Evolutionary conservation across 2,888 invertebrate species (phyloP).

Genomic region (Drosophila suboccidentalis): DNA sequence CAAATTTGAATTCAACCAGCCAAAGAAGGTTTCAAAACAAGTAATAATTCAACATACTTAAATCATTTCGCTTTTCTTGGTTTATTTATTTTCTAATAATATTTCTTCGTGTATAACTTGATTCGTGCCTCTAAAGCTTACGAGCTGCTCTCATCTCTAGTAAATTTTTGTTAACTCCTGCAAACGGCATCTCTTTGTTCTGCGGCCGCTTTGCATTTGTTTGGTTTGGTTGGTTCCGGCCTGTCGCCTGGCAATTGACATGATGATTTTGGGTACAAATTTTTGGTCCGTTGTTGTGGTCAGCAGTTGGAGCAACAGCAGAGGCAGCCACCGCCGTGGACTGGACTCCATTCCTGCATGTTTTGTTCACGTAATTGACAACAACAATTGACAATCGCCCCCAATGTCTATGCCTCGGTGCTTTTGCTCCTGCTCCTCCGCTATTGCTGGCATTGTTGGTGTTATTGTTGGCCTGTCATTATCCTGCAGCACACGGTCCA

Average conservation of each 20-base stretch:
- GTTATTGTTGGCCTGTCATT: constrained; percentile 65
- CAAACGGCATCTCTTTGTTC: constrained; percentile 43
- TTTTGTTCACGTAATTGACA: constrained; percentile 78
- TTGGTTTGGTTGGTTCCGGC: constrained; percentile 53
- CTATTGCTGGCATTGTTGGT: constrained; percentile 28
- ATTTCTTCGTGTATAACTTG: background rate
- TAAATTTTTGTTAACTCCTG: constrained; percentile 14
- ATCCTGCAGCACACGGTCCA: constrained; percentile 61
- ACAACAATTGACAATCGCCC: constrained; percentile 76
- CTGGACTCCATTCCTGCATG: constrained; percentile 55
- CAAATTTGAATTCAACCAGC: no score
- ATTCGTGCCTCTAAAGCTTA: background rate
- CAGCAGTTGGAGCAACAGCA: constrained; percentile 30
- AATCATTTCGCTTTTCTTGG: no score
- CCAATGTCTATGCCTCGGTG: constrained; percentile 52
- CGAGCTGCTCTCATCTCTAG: constrained; percentile 23
- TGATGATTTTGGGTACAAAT: constrained; percentile 68
- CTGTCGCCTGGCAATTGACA: constrained; percentile 64
- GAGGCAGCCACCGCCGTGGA: constrained; percentile 7
- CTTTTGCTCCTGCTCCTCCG: constrained; percentile 16
- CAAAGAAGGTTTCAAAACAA: no score
- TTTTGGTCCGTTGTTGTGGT: constrained; percentile 54
- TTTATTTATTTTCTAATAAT: no score
- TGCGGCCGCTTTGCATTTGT: constrained; percentile 48
- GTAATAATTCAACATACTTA: no score